phyloP scores from a whole-genome alignment of 2,113 vertebrate genomes.

The Struthidea cinerea region DNA sequence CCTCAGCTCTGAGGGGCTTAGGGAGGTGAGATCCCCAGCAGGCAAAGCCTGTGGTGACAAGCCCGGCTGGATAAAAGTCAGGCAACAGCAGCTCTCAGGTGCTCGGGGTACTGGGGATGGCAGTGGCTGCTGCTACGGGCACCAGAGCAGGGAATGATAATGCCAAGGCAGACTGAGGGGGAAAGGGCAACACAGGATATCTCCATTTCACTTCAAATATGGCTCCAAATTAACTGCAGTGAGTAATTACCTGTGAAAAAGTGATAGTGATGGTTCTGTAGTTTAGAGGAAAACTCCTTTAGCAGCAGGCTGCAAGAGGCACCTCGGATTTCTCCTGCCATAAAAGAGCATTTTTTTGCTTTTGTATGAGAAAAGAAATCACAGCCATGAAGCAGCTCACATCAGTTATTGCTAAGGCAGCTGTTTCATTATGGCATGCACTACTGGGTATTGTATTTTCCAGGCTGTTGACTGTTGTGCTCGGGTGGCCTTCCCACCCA shows the following conservation, averaged over 20 bases:
- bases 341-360: not conserved
- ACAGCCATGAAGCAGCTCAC: conserved; percentile 8
- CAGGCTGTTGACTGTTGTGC: conserved; percentile 8
- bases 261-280: not conserved
- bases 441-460: conserved; percentile 24
- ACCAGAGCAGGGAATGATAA: conserved; percentile 31
- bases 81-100: not conserved
- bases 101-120: not conserved
- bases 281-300: conserved; percentile 45
- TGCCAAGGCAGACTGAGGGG: conserved; percentile 29
- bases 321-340: conserved; percentile 8
- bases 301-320: conserved; percentile 14
- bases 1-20: not conserved
- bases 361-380: conserved; percentile 22
- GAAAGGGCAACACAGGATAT: conserved; percentile 43
- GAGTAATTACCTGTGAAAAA: conserved; percentile 63
- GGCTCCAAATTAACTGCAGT: conserved; percentile 57
- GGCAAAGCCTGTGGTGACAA: not conserved
- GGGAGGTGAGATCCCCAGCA: not conserved
- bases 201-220: conserved; percentile 51
- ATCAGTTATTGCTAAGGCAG: conserved; percentile 47
- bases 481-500: not conserved
- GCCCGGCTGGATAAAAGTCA: conserved; percentile 33
- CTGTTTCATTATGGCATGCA: not conserved
- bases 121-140: conserved; percentile 59